Evolutionary conservation across 2,113 vertebrate species (phyloP).

Genomic region (Otolemur garnettii): DNA sequence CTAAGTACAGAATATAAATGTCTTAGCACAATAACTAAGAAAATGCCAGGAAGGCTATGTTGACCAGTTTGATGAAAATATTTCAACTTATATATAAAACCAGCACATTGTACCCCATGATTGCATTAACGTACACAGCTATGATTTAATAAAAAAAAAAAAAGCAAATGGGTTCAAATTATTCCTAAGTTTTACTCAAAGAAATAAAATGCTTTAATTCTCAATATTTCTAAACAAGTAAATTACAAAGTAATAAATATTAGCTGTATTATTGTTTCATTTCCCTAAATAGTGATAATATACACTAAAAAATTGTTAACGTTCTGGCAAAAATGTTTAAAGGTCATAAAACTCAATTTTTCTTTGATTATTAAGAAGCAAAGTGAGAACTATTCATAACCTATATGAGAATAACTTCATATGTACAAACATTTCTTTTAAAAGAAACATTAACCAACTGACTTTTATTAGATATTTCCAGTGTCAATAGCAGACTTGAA

Average conservation of each 20-base stretch:
- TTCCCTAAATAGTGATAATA: not conserved
- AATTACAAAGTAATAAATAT: not conserved
- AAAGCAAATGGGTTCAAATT: not conserved
- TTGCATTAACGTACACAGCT: too few relatives aligned
- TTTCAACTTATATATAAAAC: too few relatives aligned
- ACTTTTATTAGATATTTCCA: not conserved
- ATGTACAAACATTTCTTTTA: not conserved
- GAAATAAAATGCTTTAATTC: slow-evolving; percentile 28
- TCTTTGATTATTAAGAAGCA: not conserved
- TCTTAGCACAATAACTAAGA: too few relatives aligned
- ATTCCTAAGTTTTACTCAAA: slow-evolving; percentile 6
- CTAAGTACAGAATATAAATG: too few relatives aligned
- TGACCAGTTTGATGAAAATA: too few relatives aligned
- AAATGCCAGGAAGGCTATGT: too few relatives aligned
- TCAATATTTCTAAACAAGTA: slow-evolving; percentile 39
- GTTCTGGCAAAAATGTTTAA: not conserved
- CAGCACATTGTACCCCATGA: too few relatives aligned
- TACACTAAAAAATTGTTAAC: not conserved
- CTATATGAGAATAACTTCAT: not conserved
- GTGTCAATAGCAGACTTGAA: slow-evolving; percentile 17
- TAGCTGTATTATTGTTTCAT: not conserved
- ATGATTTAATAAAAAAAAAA: not conserved
- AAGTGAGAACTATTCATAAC: not conserved
- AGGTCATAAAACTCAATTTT: not conserved
- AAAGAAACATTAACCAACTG: not conserved